A percentile compares a stretch with the other conserved stretches of the same genome.
phyloP scores from a whole-genome alignment of 2,797 vertebrate species.

The Diplodus sargus region DNA sequence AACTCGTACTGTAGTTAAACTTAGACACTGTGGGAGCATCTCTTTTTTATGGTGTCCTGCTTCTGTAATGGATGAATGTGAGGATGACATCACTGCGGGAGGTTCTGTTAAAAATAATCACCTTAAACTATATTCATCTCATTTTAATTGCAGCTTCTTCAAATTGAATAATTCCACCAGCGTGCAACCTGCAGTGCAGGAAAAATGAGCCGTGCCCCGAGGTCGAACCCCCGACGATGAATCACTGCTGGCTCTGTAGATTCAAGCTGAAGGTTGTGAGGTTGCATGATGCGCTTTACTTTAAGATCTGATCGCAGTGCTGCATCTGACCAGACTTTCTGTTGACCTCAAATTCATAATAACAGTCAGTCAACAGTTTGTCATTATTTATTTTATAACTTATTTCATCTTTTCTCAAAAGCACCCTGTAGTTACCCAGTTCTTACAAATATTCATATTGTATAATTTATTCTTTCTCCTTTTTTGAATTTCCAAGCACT shows the following conservation, averaged over 20 bases:
- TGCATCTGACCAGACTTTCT: background rate
- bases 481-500: too few species aligned
- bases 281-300: background rate
- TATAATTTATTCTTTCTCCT: too few species aligned
- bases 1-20: background rate
- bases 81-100: background rate
- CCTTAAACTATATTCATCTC: constrained; percentile 1
- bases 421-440: too few species aligned
- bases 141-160: background rate
- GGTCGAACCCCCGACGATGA: background rate
- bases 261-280: background rate
- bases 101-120: constrained; percentile 7
- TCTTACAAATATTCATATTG: too few species aligned
- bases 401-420: too few species aligned
- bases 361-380: background rate
- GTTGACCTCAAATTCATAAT: background rate
- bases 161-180: constrained; percentile 3
- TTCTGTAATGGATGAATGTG: background rate
- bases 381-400: too few species aligned
- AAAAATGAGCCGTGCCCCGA: background rate
- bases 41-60: background rate
- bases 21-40: background rate
- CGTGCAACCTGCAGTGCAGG: background rate
- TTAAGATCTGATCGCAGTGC: background rate
- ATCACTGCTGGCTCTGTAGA: background rate